Percentiles rank a stretch among this genome's conserved stretches.
Evolutionary conservation across 2,113 vertebrate species (phyloP).

Genomic region (Enhydra lutris): DNA sequence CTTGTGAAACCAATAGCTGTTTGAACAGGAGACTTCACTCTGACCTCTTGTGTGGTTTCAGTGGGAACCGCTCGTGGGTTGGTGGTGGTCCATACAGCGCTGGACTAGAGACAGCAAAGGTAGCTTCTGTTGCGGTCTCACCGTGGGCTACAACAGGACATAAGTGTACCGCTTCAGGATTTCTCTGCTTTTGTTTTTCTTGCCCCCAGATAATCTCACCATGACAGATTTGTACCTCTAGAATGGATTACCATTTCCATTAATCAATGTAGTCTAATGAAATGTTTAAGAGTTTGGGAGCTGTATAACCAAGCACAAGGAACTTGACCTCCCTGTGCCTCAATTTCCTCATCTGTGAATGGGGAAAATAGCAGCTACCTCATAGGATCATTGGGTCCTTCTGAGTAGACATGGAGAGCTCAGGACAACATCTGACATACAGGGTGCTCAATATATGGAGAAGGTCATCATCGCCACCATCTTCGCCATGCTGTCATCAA

Average conservation of each 20-base stretch:
- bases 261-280: neutral
- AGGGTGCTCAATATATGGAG: neutral
- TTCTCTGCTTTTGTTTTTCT: neutral
- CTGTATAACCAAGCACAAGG: neutral
- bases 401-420: neutral
- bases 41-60: neutral
- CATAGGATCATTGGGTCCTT: neutral
- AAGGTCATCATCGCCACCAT: neutral
- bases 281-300: neutral
- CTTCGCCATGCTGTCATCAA: neutral
- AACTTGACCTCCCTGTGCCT: neutral
- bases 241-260: neutral
- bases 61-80: neutral
- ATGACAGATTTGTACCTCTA: neutral
- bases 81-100: neutral
- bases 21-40: neutral
- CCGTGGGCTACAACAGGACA: neutral
- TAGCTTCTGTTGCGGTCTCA: neutral
- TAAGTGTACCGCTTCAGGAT: neutral
- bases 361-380: neutral
- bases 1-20: neutral
- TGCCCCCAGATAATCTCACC: neutral
- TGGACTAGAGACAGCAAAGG: neutral
- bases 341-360: neutral
- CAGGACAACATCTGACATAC: neutral